Evolutionary conservation across 2,888 invertebrate species (phyloP), one percentile per base, ranked within the genome.

Genomic region (Cheilosia vernalis): DNA sequence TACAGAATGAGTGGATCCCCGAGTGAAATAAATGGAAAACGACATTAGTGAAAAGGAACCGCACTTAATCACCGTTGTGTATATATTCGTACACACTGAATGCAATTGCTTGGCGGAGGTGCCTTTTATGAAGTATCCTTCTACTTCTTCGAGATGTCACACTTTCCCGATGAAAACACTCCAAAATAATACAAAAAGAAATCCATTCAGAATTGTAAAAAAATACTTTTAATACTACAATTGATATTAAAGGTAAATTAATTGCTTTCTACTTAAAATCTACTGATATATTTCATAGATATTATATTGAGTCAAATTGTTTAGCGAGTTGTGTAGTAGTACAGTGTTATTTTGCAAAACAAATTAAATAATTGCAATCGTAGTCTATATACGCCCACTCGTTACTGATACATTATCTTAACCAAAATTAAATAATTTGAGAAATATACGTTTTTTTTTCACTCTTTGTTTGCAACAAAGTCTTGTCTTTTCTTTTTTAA

Each of bases 231-330:
- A 61, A 72, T 61, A 53, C 58, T 47, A 24, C 37, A 51, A 60
- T 51, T 51, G 51, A 60, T 51, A n/a, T 67, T 76, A 51, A 63
- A 58, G 58, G 5, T 69, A 69, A 53, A 63, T 58, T 66, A 78
- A 66, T 72, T 78, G 72, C 42, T 27, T 61, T n/a, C 60, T 66
- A 82, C 66, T 66, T 66, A 82, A 17, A 30, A 17, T 33, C 47
- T 66, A 82, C 40, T 77, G 82, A 78, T 82, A 72, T 72, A 42
- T 37, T 64, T 76, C 13, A 63, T 30, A 30, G 30, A 55, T 67
- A 63, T 69, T 47, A n/a, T 58, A 37, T 44, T 49, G 42, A 58
- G 67, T 56, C 17, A 17, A 33, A 51, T 33, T n/a, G 2, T 19
- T 53, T 47, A 42, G n/a, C 58, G 33, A 51, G 30, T 21, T 30